phyloP scores from a whole-genome alignment of 2,113 vertebrate genomes.

The Mus spicilegus region DNA sequence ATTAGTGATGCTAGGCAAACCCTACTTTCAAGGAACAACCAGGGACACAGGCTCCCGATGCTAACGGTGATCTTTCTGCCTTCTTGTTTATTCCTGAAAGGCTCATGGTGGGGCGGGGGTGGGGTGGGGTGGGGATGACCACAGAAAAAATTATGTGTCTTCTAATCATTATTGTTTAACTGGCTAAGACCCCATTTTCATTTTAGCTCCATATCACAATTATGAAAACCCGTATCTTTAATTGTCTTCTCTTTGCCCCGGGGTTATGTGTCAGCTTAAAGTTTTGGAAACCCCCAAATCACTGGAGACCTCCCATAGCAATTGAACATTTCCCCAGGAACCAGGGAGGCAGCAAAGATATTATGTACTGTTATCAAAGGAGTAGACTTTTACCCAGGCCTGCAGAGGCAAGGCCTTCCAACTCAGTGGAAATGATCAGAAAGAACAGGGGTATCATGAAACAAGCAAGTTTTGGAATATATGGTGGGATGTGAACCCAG shows the following conservation, averaged over 20 bases:
- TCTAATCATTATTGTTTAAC: conserved; percentile 58
- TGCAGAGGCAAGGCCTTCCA: background rate
- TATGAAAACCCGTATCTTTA: conserved; percentile 56
- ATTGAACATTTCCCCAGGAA: background rate
- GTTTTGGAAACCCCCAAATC: background rate
- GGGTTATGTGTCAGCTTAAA: background rate
- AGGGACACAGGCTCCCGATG: background rate
- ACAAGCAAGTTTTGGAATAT: background rate
- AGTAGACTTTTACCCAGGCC: background rate
- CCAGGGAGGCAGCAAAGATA: background rate
- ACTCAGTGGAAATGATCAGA: background rate
- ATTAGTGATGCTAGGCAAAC: background rate
- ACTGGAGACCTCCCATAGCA: background rate
- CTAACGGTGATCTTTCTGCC: conserved; percentile 5
- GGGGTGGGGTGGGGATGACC: background rate
- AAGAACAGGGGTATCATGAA: background rate
- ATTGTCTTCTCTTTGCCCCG: conserved; percentile 25
- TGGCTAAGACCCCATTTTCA: conserved; percentile 46
- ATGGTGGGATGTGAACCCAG: background rate
- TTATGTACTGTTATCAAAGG: background rate
- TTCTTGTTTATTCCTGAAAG: conserved; percentile 55
- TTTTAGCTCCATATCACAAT: conserved; percentile 44
- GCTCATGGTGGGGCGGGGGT: background rate
- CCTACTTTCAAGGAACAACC: background rate
- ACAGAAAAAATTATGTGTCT: conserved; percentile 49